These are phyloP conservation scores for Halcyon chelicuti DNA, from an alignment of 2,797 vertebrate genomes.

Conservation along the genomic window DNA sequence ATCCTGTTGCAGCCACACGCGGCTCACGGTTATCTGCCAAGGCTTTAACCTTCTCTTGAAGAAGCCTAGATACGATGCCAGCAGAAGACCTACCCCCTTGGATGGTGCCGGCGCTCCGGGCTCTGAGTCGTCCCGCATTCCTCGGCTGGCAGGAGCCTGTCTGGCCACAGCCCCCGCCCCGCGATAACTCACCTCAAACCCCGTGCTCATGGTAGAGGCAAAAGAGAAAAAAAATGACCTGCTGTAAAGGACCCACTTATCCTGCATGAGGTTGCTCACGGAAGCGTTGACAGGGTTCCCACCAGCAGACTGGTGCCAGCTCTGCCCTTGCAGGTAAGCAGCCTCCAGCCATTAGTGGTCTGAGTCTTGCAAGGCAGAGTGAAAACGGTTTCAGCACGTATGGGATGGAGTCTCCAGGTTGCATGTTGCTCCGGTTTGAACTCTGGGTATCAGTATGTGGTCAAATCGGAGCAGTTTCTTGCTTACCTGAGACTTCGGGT, in stretches of 20 bases:
- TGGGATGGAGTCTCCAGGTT: neutral
- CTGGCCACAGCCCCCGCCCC: rapidly evolving
- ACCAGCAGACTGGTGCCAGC: rapidly evolving
- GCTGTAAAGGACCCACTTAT: neutral
- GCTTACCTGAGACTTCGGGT: neutral
- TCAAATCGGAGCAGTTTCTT: neutral
- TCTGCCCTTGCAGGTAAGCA: neutral
- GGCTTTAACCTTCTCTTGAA: neutral
- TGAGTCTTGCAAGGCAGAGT: neutral
- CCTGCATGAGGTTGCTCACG: neutral
- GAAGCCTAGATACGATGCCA: neutral
- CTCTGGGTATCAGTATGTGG: neutral
- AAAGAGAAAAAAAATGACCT: neutral
- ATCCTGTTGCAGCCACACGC: neutral
- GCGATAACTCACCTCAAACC: neutral
- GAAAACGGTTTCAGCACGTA: neutral
- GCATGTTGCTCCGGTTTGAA: neutral
- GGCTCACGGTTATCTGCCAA: neutral
- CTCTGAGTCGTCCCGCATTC: neutral
- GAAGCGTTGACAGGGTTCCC: neutral
- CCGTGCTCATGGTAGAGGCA: rapidly evolving
- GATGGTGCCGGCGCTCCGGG: neutral
- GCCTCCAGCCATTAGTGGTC: neutral
- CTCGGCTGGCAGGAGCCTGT: neutral
- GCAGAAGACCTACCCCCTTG: neutral